Evolutionary conservation across 53 echinoderm and acorn worm genomes (phyloP), one percentile per base, ranked within the genome.

Genomic region (Patiria pectinifera): DNA sequence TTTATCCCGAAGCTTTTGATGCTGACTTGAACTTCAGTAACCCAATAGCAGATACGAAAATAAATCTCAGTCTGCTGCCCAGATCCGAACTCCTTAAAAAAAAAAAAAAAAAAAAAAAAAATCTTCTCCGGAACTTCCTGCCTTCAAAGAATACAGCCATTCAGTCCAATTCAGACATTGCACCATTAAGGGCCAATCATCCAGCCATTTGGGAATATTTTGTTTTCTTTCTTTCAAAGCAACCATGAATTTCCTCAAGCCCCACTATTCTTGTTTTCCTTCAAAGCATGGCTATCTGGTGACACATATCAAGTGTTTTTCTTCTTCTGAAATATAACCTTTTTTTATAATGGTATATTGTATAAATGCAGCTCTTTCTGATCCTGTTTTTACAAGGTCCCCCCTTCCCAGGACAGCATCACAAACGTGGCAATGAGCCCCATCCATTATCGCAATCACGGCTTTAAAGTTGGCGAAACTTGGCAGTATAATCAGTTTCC

Each of bases 181-280:
- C 25, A 10, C 61, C 78, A 88, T 88, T 88, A 88, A 76, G 76
- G 46, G 77, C 62, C 77, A 77, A 88, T 88, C 88, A 88, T 78
- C 78, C 45, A 11, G 14, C n/a, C 88, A 88, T 88, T 88, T 88
- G 78, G 88, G 88, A 48, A 74, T 75, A 44, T 66, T 66, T 24
- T 19, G 43, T 70, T 85, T 46, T 25, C 71, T 16, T 19, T 48
- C 5, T 21, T 13, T 48, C 71, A 21, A n/a, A 62, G 8, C 21
- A n/a, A 25, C 85, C 48, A 21, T 48, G 19, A 48, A 45, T 71
- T 11, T 22, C 22, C 86, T 66, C 46, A 47, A 35, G 45, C 48
- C 21, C 47, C 69, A 35, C n/a, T 70, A 69, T 74, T 85, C 69
- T 63, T 66, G 8, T 85, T 66, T 85, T 22, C 45, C 45, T 85